Base-by-base conservation (phyloP, 2,797 vertebrate species). In the Coranthus polyacanthus region DNA sequence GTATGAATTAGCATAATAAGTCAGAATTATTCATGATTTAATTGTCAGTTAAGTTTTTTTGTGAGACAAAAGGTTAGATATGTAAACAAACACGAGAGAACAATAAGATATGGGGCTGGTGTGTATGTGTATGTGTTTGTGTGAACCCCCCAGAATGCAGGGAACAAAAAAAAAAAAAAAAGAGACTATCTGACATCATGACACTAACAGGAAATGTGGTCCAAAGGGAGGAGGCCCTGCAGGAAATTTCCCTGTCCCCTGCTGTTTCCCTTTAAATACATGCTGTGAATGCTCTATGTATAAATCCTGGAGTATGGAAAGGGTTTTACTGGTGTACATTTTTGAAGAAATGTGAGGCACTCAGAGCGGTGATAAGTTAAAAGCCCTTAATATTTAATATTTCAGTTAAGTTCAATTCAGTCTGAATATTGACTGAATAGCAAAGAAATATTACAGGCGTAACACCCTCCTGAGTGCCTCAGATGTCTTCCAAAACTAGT, bases 111-210 rank as follows among this genome's bases (percentile, higher is more conserved):
- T 52, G 42, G 16, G 39, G 43, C 26, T 12, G 68, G 39, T 52
- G 50, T 39, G 37, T 32, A 3, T 38, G 10, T 55, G 43, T 38
- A 18, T 38, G 21, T 32, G 29, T 54, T 18, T 45, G 60, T 59
- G 41, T 71, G 9, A 57, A 24, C 60, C 0, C 2, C 6, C 51
- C 8, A 36, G 6, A 69, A 68, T 34, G 17, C n/a, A 63, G 39
- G 44, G 54, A 75, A 68, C 65, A 66, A 77, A 75, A 81, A 68
- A 26, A n/a, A 55, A 21, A 55, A 57, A 32, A 18, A 66, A 47
- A 34, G 43, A 72, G 52, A 62, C 54, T 56, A 65, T 69, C 42
- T 81, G 74, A 86, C 79, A 78, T 70, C 68, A 56, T 82, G 79
- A 81, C 54, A 46, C 38, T 52, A 65, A 44, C 81, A 82, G 78